A percentile compares a stretch with the other conserved stretches of the same genome.
Evolutionary conservation across 2,797 vertebrate species (phyloP).

Genomic region (Limnodromus scolopaceus): DNA sequence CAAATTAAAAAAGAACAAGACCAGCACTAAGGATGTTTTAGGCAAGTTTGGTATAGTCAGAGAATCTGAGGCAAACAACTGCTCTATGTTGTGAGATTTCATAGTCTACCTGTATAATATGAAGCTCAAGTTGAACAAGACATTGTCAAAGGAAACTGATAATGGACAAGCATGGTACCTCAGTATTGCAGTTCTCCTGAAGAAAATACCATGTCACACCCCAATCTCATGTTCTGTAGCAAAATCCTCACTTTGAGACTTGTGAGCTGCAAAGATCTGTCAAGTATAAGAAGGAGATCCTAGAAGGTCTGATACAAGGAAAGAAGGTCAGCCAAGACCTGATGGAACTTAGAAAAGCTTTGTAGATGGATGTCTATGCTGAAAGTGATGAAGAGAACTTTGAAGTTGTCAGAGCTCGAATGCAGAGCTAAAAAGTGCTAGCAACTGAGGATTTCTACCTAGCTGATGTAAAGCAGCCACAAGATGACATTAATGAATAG

Average conservation of each 20-base stretch:
- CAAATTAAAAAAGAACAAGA: background rate
- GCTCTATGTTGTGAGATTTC: background rate
- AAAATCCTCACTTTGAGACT: background rate
- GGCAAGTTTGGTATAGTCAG: background rate
- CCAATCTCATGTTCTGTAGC: background rate
- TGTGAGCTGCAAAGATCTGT: background rate
- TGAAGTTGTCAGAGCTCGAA: background rate
- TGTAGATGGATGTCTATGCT: background rate
- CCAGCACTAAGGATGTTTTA: background rate
- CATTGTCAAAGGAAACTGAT: background rate
- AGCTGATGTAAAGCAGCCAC: background rate
- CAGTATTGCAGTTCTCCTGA: background rate
- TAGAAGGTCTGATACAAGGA: background rate
- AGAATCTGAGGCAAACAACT: background rate
- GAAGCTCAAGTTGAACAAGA: background rate
- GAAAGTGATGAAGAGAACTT: background rate
- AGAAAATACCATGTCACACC: background rate
- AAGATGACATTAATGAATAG: background rate
- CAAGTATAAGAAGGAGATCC: background rate
- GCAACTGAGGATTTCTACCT: background rate
- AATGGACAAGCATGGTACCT: background rate
- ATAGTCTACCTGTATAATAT: background rate
- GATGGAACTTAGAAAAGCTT: background rate
- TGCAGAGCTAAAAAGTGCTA: background rate
- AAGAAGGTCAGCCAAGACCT: background rate